A percentile compares a stretch with the other conserved stretches of the same genome.
phyloP scores from a whole-genome alignment of 2,797 vertebrate genomes.

The Lacerta agilis region DNA sequence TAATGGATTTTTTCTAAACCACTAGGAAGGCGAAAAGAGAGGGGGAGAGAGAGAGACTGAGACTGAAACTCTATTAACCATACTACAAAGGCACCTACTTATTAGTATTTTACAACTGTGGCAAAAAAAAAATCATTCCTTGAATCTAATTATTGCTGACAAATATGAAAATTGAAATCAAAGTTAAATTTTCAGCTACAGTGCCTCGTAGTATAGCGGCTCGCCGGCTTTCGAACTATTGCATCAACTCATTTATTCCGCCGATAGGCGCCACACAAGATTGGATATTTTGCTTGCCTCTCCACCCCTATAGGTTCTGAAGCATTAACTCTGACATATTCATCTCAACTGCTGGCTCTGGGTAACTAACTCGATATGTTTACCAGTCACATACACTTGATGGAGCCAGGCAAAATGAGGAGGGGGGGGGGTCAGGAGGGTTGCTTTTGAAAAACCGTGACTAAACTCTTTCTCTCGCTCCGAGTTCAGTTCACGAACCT shows the following conservation, averaged over 20 bases:
- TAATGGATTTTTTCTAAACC: constrained; percentile 82
- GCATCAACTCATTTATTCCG: constrained; percentile 70
- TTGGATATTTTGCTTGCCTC: constrained; percentile 52
- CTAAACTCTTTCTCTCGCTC: not conserved
- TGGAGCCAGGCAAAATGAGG: not conserved
- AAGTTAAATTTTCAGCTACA: constrained; percentile 82
- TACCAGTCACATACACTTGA: constrained; percentile 19
- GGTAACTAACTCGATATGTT: constrained; percentile 62
- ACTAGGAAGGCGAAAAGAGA: constrained; percentile 57
- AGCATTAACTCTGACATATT: constrained; percentile 78
- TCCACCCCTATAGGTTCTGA: constrained; percentile 61
- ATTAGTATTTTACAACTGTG: constrained; percentile 82
- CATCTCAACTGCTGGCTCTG: constrained; percentile 67
- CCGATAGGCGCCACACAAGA: constrained; percentile 57
- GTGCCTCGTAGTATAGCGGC: constrained; percentile 66
- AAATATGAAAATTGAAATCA: constrained; percentile 88
- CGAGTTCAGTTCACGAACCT: not conserved
- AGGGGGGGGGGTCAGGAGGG: not conserved
- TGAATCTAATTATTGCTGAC: constrained; percentile 86
- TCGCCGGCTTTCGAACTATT: constrained; percentile 57
- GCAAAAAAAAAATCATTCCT: constrained; percentile 75
- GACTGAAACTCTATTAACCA: constrained; percentile 78
- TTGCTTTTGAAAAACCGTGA: not conserved
- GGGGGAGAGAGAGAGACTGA: no score
- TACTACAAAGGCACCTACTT: constrained; percentile 80